phyloP scores from a whole-genome alignment of 2,888 invertebrate species.

The Xestia ashworthii region DNA sequence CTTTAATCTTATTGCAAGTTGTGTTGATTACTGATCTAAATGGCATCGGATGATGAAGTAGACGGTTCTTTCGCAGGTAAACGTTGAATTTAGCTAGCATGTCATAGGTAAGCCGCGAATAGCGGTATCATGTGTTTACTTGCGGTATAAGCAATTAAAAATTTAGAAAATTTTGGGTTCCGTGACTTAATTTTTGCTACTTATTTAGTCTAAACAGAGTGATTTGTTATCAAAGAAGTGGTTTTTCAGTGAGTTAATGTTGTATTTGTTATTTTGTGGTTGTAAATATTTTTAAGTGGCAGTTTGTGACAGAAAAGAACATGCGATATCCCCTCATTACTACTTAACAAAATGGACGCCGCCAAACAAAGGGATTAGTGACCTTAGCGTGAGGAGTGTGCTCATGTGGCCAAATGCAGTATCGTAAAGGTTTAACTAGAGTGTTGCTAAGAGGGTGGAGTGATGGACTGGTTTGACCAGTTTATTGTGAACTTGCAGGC shows the following conservation, averaged over 20 bases:
- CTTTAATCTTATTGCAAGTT: constrained; percentile 80
- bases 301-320: constrained; percentile 91
- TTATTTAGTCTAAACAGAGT: constrained; percentile 61
- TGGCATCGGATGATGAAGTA: constrained; percentile 97
- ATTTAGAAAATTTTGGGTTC: constrained; percentile 83
- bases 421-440: constrained; percentile 74
- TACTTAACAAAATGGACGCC: constrained; percentile 95
- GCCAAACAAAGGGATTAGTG: constrained; percentile 94
- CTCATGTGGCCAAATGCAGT: constrained; percentile 75
- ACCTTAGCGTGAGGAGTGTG: constrained; percentile 89
- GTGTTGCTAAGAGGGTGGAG: constrained; percentile 74
- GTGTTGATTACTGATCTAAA: constrained; percentile 88
- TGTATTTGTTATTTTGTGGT: constrained; percentile 85
- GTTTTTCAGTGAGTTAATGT: constrained; percentile 71
- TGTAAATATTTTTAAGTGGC: constrained; percentile 90
- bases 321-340: constrained; percentile 93
- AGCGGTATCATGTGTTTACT: constrained; percentile 91
- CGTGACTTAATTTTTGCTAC: constrained; percentile 63
- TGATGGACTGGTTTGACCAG: constrained; percentile 84
- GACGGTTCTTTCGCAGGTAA: constrained; percentile 97
- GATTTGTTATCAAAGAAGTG: constrained; percentile 66
- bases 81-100: constrained; percentile 89
- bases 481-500: constrained; percentile 86
- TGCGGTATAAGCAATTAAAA: constrained; percentile 90
- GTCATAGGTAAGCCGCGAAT: constrained; percentile 91